Evolutionary conservation across 92 coral and sea anemone genomes (phyloP), one percentile per base, ranked within the genome.

Genomic region (Porites lobata): DNA sequence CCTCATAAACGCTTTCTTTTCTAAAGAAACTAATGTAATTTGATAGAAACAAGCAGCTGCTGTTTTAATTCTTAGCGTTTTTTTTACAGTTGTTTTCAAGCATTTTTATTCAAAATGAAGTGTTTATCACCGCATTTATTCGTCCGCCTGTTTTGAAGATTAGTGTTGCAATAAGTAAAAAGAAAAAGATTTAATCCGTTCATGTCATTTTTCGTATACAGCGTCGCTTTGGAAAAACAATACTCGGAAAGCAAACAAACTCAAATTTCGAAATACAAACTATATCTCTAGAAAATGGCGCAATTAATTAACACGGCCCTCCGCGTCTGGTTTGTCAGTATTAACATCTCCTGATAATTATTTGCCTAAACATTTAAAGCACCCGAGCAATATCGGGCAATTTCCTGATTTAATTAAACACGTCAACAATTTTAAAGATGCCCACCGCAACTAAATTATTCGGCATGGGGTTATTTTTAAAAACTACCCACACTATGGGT

Each of bases 141-240:
- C 47, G 5, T 38, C 47, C 47, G 47, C 47, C 47, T 38, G 47
- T 38, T 3, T 9, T 7, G 43, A 26, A 21, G 0, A 57, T 4
- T 6, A 7, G 20, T 63, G 11, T 20, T 6, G 11, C 5, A 5
- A 54, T 54, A 9, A 19, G 72, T 22, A 20, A 24, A 24, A 67
- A 21, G 43, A 67, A 67, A 67, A 67, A 10, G 3, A 66, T 22
- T 6, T 10, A 19, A 22, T 67, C 11, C 7, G 43, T 9, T 67
- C 24, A 10, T 67, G 32, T 21, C 29, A 67, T 21, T 26, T 21
- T 67, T 15, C 2, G 38, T 58, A 64, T 64, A n/a, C 20, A 63
- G 83, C 83, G 83, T 78, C 72, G 83, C 19, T 78, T 78, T 50
- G 38, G 7, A 11, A 9, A 72, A 64, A 78, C 83, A 78, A 78